A percentile compares a stretch with the other conserved stretches of the same genome.
phyloP scores from a whole-genome alignment of 2,113 vertebrate species.

The Rafetus swinhoei region DNA sequence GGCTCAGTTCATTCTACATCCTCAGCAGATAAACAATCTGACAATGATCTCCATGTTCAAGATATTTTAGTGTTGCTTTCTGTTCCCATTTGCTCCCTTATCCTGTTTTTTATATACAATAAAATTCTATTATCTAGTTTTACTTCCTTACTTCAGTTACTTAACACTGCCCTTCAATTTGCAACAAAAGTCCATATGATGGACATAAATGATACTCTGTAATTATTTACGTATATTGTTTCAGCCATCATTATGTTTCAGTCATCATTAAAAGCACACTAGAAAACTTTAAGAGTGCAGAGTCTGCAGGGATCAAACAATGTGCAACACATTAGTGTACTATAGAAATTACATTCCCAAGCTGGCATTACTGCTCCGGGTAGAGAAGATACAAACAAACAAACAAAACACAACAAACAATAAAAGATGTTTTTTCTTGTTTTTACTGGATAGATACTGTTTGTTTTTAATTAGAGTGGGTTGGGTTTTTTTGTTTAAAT shows the following conservation, averaged over 20 bases:
- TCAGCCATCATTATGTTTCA: background rate
- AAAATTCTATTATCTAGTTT: background rate
- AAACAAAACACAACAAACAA: too few species aligned
- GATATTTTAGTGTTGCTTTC: background rate
- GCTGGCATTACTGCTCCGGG: background rate
- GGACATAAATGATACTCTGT: slow-evolving; percentile 40
- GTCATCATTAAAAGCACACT: background rate
- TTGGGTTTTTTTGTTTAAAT: too few species aligned
- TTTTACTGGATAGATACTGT: too few species aligned
- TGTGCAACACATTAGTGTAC: background rate
- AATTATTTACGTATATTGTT: slow-evolving; percentile 31
- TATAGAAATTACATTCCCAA: background rate
- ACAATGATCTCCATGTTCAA: background rate
- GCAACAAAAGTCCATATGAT: background rate
- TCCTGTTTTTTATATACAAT: background rate
- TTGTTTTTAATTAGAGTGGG: too few species aligned
- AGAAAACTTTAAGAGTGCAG: background rate
- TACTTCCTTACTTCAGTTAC: background rate
- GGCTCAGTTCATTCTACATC: background rate
- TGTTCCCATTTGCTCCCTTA: background rate
- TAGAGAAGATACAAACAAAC: too few species aligned
- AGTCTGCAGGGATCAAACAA: background rate
- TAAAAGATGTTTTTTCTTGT: too few species aligned
- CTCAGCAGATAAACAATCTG: background rate
- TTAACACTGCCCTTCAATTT: background rate